These are phyloP conservation scores for Tapirus terrestris DNA, from an alignment of 2,113 vertebrate species.

Conservation along the genomic window DNA sequence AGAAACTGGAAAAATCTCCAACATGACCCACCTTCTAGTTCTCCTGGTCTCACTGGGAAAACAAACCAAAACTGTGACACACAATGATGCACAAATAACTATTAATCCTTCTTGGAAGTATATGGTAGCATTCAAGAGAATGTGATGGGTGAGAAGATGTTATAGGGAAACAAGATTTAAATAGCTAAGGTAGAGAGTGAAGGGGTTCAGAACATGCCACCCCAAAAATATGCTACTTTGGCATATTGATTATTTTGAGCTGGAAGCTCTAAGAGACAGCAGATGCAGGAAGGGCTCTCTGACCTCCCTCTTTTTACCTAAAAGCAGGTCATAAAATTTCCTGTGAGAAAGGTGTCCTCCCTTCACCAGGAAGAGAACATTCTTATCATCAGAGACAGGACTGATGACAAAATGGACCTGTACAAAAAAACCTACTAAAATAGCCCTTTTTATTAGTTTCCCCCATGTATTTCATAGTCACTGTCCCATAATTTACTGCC, in stretches of 20 bases:
- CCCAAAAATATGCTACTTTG: not conserved
- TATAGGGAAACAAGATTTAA: conserved; percentile 13
- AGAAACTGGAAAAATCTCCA: not conserved
- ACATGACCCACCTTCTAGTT: not conserved
- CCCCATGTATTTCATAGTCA: not conserved
- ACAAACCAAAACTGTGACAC: not conserved
- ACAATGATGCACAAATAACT: not conserved
- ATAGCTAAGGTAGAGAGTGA: not conserved
- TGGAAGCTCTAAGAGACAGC: not conserved
- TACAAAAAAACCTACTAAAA: conserved; percentile 35
- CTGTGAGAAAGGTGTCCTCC: not conserved
- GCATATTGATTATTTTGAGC: not conserved
- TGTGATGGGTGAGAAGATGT: not conserved
- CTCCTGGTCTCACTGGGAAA: not conserved
- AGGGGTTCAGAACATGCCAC: not conserved
- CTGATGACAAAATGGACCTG: not conserved
- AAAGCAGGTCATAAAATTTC: not conserved
- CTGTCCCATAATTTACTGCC: not conserved
- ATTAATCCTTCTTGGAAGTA: not conserved
- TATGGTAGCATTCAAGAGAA: not conserved
- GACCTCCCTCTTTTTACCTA: not conserved
- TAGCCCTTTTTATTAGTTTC: not conserved
- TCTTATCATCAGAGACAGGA: not conserved
- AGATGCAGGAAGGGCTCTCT: not conserved
- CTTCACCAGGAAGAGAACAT: not conserved